phyloP scores from a whole-genome alignment of 2,888 invertebrate species.

The Tipula helvola region DNA sequence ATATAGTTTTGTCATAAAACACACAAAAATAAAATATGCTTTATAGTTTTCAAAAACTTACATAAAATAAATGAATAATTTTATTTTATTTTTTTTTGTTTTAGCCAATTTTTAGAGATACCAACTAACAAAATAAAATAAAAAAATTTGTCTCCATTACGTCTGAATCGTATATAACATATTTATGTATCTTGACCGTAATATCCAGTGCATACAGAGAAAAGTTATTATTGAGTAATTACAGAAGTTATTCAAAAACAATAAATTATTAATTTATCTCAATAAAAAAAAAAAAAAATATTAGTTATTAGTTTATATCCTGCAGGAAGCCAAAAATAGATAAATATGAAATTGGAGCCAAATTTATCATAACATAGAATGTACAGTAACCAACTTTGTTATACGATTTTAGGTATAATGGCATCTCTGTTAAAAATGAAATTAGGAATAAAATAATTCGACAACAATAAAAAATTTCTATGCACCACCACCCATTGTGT shows the following conservation, averaged over 20 bases:
- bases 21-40: neutral
- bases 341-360: neutral
- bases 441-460: neutral
- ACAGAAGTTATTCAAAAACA: neutral
- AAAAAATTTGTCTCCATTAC: neutral
- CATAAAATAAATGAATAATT: neutral
- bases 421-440: neutral
- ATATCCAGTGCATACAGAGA: neutral
- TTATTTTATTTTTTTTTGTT: neutral
- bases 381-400: neutral
- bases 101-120: neutral
- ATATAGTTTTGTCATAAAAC: neutral
- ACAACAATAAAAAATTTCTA: neutral
- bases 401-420: neutral
- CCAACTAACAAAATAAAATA: neutral
- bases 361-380: too few relatives aligned
- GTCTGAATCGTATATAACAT: neutral
- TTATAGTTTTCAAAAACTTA: neutral
- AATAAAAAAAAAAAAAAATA: neutral
- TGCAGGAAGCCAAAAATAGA: neutral
- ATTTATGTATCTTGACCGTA: neutral
- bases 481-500: neutral
- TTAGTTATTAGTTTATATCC: neutral
- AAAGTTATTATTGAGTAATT: neutral
- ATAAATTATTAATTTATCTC: constrained; percentile 4